Evolutionary conservation across 2,888 invertebrate species (phyloP).

Genomic region (Amphimallon solstitiale): DNA sequence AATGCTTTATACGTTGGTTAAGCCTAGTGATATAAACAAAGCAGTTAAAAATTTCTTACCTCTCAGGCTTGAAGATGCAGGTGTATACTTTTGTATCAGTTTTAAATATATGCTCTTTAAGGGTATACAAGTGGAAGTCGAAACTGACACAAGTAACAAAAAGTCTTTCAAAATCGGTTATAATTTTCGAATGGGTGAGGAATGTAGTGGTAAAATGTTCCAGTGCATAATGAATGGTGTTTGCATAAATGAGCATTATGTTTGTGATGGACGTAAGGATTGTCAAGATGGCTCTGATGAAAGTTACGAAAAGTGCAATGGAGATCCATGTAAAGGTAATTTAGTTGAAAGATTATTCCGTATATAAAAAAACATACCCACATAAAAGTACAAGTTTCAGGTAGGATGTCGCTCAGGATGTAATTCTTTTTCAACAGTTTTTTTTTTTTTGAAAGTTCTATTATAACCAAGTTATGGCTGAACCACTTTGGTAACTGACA

Average conservation of each 20-base stretch:
- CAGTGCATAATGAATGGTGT: slow-evolving; percentile 55
- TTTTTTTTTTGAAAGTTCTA: too few species aligned
- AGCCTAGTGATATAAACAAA: slow-evolving; percentile 52
- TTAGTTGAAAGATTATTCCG: too few species aligned
- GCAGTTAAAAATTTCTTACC: slow-evolving; percentile 56
- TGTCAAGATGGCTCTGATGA: slow-evolving; percentile 67
- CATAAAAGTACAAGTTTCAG: too few species aligned
- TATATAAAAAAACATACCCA: too few species aligned
- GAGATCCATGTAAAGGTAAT: slow-evolving; percentile 63
- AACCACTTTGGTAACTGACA: too few species aligned
- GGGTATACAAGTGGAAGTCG: slow-evolving; percentile 54
- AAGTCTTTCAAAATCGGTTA: background rate
- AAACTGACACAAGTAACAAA: slow-evolving; percentile 39
- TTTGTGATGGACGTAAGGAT: slow-evolving; percentile 66
- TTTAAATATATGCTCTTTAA: slow-evolving; percentile 56
- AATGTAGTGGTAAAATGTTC: slow-evolving; percentile 59
- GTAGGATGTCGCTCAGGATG: too few species aligned
- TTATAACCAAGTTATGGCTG: too few species aligned
- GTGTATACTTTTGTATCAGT: slow-evolving; percentile 58
- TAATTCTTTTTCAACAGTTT: too few species aligned
- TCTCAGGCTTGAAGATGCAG: slow-evolving; percentile 54
- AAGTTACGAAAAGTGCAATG: slow-evolving; percentile 58
- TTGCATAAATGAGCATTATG: slow-evolving; percentile 65
- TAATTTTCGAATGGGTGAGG: slow-evolving; percentile 27
- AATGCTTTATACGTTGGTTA: slow-evolving; percentile 40